These are phyloP conservation scores for Notechis scutatus DNA, from an alignment of 2,113 vertebrate genomes.

Conservation along the genomic window DNA sequence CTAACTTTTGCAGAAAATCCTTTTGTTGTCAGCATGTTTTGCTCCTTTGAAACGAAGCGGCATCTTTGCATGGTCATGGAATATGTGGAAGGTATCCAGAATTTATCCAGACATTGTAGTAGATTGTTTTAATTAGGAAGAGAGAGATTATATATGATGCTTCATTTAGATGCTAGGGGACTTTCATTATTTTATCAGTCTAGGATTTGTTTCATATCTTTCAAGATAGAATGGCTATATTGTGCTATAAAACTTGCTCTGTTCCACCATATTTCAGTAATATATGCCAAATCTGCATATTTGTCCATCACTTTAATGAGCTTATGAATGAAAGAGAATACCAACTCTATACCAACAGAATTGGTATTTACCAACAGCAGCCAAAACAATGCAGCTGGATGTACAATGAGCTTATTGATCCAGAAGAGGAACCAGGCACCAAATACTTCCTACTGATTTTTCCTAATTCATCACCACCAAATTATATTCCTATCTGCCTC, in stretches of 20 bases:
- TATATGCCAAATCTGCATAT: background rate
- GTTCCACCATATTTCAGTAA: background rate
- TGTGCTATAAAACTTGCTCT: background rate
- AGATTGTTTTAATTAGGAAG: background rate
- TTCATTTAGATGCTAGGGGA: fast-evolving
- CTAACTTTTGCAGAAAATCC: conserved; percentile 96
- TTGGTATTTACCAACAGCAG: background rate
- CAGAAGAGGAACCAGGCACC: background rate
- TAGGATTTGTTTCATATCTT: background rate
- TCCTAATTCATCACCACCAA: background rate
- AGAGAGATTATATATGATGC: background rate
- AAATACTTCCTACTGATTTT: background rate
- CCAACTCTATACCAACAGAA: background rate
- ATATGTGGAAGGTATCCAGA: conserved; percentile 89
- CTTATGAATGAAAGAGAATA: background rate
- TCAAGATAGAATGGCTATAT: background rate
- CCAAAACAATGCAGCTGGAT: background rate
- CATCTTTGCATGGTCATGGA: conserved; percentile 99
- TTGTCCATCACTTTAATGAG: background rate
- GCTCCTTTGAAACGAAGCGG: conserved; percentile 93
- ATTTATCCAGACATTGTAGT: background rate
- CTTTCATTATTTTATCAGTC: background rate
- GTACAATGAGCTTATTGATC: background rate
- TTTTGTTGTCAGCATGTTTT: conserved; percentile 99
- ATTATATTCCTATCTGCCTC: background rate